Conservation (phyloP, 1,140 invertebrate genomes). For the Colletes latitarsis region DNA sequence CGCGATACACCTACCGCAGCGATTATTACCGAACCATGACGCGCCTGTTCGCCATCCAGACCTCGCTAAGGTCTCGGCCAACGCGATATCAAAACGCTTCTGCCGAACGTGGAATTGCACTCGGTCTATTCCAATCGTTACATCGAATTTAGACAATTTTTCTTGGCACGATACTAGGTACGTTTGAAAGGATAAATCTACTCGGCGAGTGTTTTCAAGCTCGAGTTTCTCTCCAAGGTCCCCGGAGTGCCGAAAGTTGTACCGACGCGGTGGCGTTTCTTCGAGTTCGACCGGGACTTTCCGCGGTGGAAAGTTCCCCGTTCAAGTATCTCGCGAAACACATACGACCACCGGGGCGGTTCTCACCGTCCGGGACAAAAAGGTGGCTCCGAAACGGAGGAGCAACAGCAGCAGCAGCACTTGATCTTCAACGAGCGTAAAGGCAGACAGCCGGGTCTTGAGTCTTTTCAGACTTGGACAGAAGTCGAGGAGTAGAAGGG, state of each 20-base stretch:
- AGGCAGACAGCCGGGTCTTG: background rate
- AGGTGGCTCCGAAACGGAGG: conserved; percentile 21
- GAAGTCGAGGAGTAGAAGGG: background rate
- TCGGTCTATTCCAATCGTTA: too few species aligned
- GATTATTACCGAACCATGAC: conserved; percentile 68
- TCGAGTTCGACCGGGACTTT: background rate
- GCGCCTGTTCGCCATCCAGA: conserved; percentile 48
- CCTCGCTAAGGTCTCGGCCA: conserved; percentile 64
- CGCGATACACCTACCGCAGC: conserved; percentile 57
- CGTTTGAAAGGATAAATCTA: too few species aligned
- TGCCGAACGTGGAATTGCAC: background rate
- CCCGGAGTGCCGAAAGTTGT: too few species aligned
- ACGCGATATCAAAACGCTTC: conserved; percentile 52
- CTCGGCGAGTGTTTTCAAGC: too few species aligned
- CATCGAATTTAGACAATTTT: too few species aligned
- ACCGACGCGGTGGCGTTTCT: too few species aligned
- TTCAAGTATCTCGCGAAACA: background rate
- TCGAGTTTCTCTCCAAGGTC: too few species aligned
- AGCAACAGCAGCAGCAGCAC: conserved; percentile 19
- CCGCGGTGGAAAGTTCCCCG: background rate
- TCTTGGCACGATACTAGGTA: too few species aligned
- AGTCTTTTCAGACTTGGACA: conserved; percentile 35
- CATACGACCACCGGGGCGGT: background rate
- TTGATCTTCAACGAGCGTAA: conserved; percentile 43
- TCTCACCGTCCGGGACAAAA: background rate